These are phyloP conservation scores for Thyatira batis DNA, from an alignment of 2,888 invertebrate species.

Conservation along the genomic window DNA sequence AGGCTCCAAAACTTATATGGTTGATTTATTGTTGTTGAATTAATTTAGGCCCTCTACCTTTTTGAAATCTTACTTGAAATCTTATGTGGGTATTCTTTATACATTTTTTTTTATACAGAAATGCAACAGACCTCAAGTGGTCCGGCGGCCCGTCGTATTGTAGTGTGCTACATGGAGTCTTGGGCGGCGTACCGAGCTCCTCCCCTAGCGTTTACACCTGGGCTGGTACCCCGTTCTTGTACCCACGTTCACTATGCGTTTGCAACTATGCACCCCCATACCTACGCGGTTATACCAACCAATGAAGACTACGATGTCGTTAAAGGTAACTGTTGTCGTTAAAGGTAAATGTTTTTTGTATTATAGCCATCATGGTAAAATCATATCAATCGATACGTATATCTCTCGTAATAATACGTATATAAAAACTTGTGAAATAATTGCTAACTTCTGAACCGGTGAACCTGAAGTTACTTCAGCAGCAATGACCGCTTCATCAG, in stretches of 20 bases:
- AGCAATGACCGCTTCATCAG: too few relatives aligned
- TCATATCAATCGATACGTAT: not conserved
- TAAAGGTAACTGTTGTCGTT: slow-evolving; percentile 83
- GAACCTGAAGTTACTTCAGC: too few relatives aligned
- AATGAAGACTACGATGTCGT: slow-evolving; percentile 88
- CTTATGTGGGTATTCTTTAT: too few relatives aligned
- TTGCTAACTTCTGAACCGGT: too few relatives aligned
- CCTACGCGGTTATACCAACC: slow-evolving; percentile 82
- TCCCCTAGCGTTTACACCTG: slow-evolving; percentile 85
- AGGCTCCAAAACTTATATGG: too few relatives aligned
- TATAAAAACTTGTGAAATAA: too few relatives aligned
- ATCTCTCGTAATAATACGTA: too few relatives aligned
- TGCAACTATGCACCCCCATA: slow-evolving; percentile 86
- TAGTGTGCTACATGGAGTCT: slow-evolving; percentile 88
- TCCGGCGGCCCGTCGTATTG: slow-evolving; percentile 54
- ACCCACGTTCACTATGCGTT: slow-evolving; percentile 89
- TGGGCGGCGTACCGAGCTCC: slow-evolving; percentile 85
- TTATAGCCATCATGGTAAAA: too few relatives aligned
- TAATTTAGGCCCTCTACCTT: too few relatives aligned
- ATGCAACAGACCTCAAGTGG: slow-evolving; percentile 66
- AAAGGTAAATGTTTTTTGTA: slow-evolving; percentile 81
- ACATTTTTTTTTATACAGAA: too few relatives aligned
- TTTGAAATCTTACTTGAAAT: too few relatives aligned
- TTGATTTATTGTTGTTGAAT: too few relatives aligned
- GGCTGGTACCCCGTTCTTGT: slow-evolving; percentile 86